These are phyloP conservation scores for Zoanthus sansibaricus DNA, from an alignment of 92 coral and sea anemone genomes.

Conservation along the genomic window DNA sequence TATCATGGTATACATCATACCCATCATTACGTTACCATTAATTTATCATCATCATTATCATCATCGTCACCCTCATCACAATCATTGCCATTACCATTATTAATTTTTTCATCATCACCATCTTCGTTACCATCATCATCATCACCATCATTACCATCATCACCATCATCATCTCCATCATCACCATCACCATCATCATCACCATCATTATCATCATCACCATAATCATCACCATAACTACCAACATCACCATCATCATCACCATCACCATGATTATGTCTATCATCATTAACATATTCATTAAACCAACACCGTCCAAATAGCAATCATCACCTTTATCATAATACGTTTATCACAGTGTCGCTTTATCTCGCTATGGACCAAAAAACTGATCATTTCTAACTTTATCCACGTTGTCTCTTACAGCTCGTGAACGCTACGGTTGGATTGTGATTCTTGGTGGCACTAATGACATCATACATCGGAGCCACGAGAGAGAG, in stretches of 20 bases:
- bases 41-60: background rate
- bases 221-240: background rate
- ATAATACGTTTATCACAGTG: background rate
- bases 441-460: conserved; percentile 88
- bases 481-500: conserved; percentile 63
- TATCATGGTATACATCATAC: too few species aligned
- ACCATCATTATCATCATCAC: background rate
- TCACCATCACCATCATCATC: background rate
- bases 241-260: background rate
- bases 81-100: background rate
- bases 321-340: background rate
- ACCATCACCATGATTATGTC: background rate
- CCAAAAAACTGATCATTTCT: background rate
- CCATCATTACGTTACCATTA: background rate
- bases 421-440: conserved; percentile 67
- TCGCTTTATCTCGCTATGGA: background rate
- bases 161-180: background rate
- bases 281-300: background rate
- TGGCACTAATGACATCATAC: conserved; percentile 91
- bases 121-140: background rate
- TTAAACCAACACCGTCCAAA: too few species aligned
- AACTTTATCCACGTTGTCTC: background rate
- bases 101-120: background rate
- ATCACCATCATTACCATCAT: background rate
- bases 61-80: background rate